Evolutionary conservation across 2,113 vertebrate species (phyloP).

Genomic region (Percina caprodes): DNA sequence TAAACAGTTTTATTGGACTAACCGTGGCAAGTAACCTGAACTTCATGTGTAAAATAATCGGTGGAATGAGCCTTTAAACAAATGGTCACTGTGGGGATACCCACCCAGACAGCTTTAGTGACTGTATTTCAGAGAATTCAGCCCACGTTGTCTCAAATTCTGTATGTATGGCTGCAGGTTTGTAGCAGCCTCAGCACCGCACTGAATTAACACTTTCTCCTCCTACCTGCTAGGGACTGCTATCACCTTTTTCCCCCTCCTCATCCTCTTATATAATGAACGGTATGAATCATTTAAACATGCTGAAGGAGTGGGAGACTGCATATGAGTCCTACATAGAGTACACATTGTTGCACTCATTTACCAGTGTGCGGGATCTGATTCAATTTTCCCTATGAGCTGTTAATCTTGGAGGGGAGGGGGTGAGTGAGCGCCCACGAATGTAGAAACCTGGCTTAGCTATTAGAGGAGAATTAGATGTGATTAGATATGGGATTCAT

Average conservation of each 20-base stretch:
- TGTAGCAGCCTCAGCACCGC: conserved; percentile 27
- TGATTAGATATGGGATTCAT: conserved; percentile 23
- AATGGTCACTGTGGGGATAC: not conserved
- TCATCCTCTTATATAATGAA: conserved; percentile 73
- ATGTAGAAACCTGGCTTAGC: conserved; percentile 36
- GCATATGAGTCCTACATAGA: conserved; percentile 59
- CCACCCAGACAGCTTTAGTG: conserved; percentile 17
- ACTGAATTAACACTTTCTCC: conserved; percentile 57
- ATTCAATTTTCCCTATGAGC: conserved; percentile 50
- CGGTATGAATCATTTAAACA: conserved; percentile 73
- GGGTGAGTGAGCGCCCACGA: conserved; percentile 29
- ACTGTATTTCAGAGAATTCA: conserved; percentile 33
- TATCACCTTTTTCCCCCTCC: conserved; percentile 54
- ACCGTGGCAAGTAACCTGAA: not conserved
- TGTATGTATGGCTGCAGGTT: conserved; percentile 33
- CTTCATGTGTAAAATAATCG: not conserved
- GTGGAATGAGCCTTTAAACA: not conserved
- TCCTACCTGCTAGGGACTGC: conserved; percentile 63
- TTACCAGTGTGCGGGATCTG: conserved; percentile 54
- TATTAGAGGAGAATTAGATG: conserved; percentile 29
- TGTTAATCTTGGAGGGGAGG: conserved; percentile 36
- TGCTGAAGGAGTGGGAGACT: conserved; percentile 65
- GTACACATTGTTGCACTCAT: conserved; percentile 56
- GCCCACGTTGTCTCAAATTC: conserved; percentile 38
- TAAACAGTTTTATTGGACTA: not conserved